These are phyloP conservation scores for Isotomurus palustris DNA, from an alignment of 2,888 invertebrate species.

Conservation along the genomic window DNA sequence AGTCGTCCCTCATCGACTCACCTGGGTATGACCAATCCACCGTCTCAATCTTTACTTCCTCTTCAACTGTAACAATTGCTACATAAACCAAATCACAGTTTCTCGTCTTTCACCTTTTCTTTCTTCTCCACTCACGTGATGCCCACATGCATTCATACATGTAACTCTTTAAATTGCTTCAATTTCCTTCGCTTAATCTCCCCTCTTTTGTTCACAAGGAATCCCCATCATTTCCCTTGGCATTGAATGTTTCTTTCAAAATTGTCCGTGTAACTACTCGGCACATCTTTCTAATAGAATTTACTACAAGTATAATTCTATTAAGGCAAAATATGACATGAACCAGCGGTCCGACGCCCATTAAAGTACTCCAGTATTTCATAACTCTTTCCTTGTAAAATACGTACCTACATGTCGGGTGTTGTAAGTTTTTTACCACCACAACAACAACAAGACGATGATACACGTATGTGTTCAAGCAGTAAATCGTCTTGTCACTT, in stretches of 20 bases:
- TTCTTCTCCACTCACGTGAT: background rate
- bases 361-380: no score
- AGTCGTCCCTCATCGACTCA: background rate
- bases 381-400: no score
- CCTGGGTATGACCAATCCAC: constrained; percentile 16
- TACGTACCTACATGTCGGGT: no score
- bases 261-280: no score
- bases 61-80: constrained; percentile 11
- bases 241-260: background rate
- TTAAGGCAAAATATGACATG: no score
- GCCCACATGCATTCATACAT: background rate
- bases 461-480: no score
- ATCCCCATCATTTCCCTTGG: background rate
- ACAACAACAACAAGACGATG: no score
- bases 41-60: background rate
- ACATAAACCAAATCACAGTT: constrained; percentile 16
- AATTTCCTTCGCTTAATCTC: background rate
- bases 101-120: background rate
- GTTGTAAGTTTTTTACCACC: no score
- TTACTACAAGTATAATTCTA: background rate
- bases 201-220: background rate
- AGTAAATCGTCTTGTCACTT: no score
- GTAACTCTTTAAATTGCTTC: no score
- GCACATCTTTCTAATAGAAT: no score
- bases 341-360: no score